phyloP scores from a whole-genome alignment of 2,797 vertebrate species.

The Taeniopygia guttata region DNA sequence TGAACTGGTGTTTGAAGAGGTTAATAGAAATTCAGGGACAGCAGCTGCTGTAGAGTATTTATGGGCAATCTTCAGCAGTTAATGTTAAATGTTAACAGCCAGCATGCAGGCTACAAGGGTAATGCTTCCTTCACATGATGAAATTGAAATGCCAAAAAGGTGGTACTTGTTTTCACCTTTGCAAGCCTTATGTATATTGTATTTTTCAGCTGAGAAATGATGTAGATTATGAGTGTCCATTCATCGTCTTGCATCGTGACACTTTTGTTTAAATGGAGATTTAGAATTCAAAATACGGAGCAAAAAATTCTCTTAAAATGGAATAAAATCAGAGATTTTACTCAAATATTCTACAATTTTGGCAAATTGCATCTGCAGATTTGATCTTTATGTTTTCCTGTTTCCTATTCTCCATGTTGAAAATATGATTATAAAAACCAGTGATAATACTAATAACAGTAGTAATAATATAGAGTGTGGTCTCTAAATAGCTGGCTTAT shows the following conservation, averaged over 20 bases:
- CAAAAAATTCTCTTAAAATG: background rate
- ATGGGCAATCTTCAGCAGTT: background rate
- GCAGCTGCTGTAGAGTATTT: background rate
- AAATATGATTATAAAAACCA: background rate
- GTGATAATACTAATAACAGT: background rate
- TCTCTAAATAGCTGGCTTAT: background rate
- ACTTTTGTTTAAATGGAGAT: background rate
- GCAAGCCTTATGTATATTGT: background rate
- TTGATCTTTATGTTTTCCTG: background rate
- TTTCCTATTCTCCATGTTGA: background rate
- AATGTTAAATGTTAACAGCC: background rate
- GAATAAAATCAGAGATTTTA: background rate
- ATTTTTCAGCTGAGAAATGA: background rate
- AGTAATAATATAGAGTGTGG: background rate
- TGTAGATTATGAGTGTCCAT: background rate
- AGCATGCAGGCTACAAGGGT: background rate
- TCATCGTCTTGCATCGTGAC: background rate
- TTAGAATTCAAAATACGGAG: background rate
- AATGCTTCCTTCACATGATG: fast-evolving
- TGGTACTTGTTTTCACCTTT: background rate
- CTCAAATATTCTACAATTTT: background rate
- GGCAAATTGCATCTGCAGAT: background rate
- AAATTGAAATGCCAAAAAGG: background rate
- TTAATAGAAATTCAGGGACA: background rate
- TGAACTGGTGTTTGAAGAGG: background rate